phyloP scores from a whole-genome alignment of 1,140 invertebrate species.

The Dendroctonus valens region DNA sequence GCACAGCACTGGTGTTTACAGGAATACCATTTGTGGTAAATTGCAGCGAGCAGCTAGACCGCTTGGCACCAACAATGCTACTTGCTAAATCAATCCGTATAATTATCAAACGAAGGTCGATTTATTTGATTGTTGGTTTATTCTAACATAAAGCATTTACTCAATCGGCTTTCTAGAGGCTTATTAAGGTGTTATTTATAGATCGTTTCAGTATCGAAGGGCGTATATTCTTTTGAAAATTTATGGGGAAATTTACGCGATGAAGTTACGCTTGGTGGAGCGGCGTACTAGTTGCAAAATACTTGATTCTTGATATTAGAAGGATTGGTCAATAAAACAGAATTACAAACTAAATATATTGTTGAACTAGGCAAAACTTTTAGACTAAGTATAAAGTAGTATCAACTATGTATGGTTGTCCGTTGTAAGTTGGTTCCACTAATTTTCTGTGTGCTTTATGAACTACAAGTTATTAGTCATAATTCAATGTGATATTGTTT shows the following conservation, averaged over 20 bases:
- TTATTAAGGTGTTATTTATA: slow-evolving; percentile 21
- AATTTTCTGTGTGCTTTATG: no score
- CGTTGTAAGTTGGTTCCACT: no score
- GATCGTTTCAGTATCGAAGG: slow-evolving; percentile 11
- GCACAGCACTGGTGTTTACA: neutral
- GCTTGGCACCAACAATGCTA: slow-evolving; percentile 27
- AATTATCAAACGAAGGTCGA: slow-evolving; percentile 24
- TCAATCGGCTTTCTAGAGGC: slow-evolving; percentile 25
- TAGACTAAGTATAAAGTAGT: no score
- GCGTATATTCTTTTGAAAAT: neutral
- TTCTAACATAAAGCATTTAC: slow-evolving; percentile 23
- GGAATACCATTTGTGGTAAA: slow-evolving; percentile 24
- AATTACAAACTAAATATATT: no score
- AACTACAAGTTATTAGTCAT: no score
- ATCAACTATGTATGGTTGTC: no score
- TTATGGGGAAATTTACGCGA: neutral
- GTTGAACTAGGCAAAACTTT: no score
- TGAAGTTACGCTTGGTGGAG: no score
- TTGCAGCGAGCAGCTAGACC: slow-evolving; percentile 23
- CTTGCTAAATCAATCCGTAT: slow-evolving; percentile 28
- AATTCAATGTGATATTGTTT: no score
- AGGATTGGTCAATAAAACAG: no score
- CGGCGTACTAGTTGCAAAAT: no score
- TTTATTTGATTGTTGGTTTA: slow-evolving; percentile 27
- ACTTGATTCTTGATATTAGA: no score